Base-by-base conservation (phyloP, 2,113 vertebrate species). In the Limanda limanda region DNA sequence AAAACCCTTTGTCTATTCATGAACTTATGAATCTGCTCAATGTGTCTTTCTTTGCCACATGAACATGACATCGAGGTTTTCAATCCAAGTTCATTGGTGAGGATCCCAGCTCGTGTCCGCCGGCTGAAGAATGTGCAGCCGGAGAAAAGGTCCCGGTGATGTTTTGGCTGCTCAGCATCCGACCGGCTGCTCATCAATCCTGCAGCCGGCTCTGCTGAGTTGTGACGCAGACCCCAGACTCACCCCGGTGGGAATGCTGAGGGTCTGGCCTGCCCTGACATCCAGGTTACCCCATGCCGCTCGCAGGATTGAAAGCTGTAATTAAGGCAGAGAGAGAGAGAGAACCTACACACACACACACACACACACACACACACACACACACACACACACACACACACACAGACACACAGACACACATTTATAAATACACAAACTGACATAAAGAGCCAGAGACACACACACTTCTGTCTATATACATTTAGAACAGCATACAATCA, bases 201-300 rank as follows among this genome's bases (percentile, higher is more conserved):
- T 55, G n/a, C 18, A 17, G 51, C 75, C 51, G 68, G 81, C 73
- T 65, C 37, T 71, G 88, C 74, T 63, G 76, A 85, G 88, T 91
- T 89, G 23, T 83, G 87, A 67, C 81, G 82, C 70, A 83, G 81
- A 89, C 84, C 91, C 85, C 81, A 87, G 88, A 89, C 86, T 87
- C 84, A 92, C 83, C 91, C 78, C 89, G 55, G 86, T 76, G 87
- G 91, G 89, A 89, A 86, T 84, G 79, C 90, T 91, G 84, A 85
- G 77, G 79, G 70, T 83, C 79, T 74, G 78, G 77, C 81, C 68
- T 66, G 76, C 63, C 66, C 78, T 85, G 90, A 92, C 89, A 86
- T 76, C 76, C 61, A 68, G 82, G 86, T 89, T 92, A 77, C 80
- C 78, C 65, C 84, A 76, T 72, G 68, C 85, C 8, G 82, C 75